These are phyloP conservation scores for Mus spicilegus DNA, from an alignment of 2,113 vertebrate species.

Conservation along the genomic window DNA sequence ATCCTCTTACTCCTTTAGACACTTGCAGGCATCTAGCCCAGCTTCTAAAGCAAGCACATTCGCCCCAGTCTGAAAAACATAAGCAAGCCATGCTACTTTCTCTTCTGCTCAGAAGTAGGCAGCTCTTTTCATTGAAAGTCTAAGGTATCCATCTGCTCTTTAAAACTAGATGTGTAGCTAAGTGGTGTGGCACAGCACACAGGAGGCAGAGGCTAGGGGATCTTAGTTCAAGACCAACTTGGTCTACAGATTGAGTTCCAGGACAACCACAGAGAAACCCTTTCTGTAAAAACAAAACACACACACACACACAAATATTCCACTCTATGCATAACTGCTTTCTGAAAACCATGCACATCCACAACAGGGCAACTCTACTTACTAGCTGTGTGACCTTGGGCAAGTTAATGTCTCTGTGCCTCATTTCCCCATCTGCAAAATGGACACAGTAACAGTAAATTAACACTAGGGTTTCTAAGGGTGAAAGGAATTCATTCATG, in stretches of 20 bases:
- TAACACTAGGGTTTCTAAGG: neutral
- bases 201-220: neutral
- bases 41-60: neutral
- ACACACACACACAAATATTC: neutral
- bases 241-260: neutral
- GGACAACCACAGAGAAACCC: neutral
- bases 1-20: neutral
- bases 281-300: neutral
- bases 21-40: neutral
- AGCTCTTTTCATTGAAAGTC: neutral
- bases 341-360: neutral
- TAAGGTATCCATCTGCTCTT: neutral
- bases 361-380: neutral
- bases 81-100: neutral
- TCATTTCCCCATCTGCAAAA: conserved; percentile 62
- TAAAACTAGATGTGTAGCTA: neutral
- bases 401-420: conserved; percentile 52
- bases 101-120: neutral
- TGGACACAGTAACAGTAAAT: neutral
- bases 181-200: neutral
- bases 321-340: neutral
- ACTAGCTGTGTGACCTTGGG: conserved; percentile 44
- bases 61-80: neutral
- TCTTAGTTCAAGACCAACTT: neutral
- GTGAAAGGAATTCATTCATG: neutral